Evolutionary conservation across 1,140 invertebrate genomes (phyloP), one percentile per base, ranked within the genome.

Genomic region (Drosophila suzukii): DNA sequence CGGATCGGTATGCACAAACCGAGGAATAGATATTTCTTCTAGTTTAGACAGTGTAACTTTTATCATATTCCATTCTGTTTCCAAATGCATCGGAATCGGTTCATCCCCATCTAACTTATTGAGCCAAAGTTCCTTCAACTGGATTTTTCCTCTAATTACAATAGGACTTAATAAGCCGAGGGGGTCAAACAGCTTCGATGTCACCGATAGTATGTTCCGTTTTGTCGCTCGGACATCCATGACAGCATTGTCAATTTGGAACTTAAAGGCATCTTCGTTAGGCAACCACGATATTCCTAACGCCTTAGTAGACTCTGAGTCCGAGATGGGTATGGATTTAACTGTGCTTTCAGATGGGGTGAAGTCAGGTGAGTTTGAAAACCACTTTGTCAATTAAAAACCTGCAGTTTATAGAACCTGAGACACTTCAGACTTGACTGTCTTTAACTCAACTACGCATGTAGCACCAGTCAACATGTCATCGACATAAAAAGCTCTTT

Each of bases 71-170:
- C 11, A 56, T 10, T 10, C 11, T 20, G 10, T 44, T 57, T 57
- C 27, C 11, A 57, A 57, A 32, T 57, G 43, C 4, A 59, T n/a
- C 6, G 15, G 56, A 58, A 58, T 47, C 17, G 30, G 34, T 30
- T 58, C 15, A 47, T 34, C 12, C 17, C 17, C 34, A 34, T 59
- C 30, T 24, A 34, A 11, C 8, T 32, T 56, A 38, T 55, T 15
- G 8, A 32, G 30, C 30, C 30, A 32, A 32, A 32, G 30, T 32
- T 32, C 30, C 30, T 7, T 6, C 30, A 32, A 32, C 30, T 7
- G 6, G 30, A 32, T 32, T 32, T 39, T 39, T 39, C 34, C 17
- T 36, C 6, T 43, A 6, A 32, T 8, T 32, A 32, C 27, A 32
- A n/a, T 41, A 5, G 13, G 39, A 41, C 39, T 41, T n/a, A 15